Percentiles rank a stretch among this genome's conserved stretches.
phyloP scores from a whole-genome alignment of 2,113 vertebrate genomes.

The Ranitomeya imitator region DNA sequence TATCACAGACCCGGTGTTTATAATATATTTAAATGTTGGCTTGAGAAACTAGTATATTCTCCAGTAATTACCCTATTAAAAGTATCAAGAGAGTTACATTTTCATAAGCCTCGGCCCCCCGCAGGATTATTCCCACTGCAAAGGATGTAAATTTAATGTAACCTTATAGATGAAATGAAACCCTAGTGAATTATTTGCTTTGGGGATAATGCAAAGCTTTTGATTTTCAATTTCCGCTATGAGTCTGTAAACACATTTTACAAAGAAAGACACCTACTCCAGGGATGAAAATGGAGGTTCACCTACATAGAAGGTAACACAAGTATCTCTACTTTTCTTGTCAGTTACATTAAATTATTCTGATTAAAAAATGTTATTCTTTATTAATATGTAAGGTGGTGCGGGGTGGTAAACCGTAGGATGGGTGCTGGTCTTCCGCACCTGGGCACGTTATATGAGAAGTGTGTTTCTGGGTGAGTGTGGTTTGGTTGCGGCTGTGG shows the following conservation, averaged over 20 bases:
- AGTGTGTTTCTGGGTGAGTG: too few species aligned
- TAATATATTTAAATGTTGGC: slow-evolving; percentile 47
- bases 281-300: neutral
- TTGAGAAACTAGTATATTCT: slow-evolving; percentile 36
- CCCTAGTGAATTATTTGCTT: slow-evolving; percentile 9
- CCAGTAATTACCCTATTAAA: slow-evolving; percentile 49
- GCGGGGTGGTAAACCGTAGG: too few species aligned
- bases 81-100: slow-evolving; percentile 22
- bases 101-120: slow-evolving; percentile 9
- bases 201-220: neutral
- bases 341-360: neutral
- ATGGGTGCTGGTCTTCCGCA: too few species aligned
- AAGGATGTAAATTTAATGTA: slow-evolving; percentile 23
- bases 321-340: neutral
- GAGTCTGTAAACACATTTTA: neutral
- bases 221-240: neutral
- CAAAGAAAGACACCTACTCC: neutral
- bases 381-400: neutral
- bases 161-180: slow-evolving; percentile 15
- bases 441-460: too few species aligned
- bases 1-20: slow-evolving; percentile 14
- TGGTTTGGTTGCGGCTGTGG: too few species aligned
- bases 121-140: neutral
- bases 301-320: neutral
- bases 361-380: neutral